Conservation (phyloP, 2,888 invertebrate genomes). For the Eulithis testata region DNA sequence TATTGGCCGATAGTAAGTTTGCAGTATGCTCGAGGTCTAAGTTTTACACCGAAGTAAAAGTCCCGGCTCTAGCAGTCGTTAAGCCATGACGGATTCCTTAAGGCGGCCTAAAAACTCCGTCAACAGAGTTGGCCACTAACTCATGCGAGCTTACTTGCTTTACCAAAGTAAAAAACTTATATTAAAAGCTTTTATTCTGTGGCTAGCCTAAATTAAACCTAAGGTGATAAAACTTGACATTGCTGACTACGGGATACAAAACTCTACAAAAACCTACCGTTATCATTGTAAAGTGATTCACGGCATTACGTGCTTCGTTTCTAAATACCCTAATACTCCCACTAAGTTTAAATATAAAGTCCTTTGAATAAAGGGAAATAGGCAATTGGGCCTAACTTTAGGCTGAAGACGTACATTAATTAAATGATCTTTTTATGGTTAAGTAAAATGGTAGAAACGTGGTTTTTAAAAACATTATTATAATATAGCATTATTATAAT, state of each 20-base stretch:
- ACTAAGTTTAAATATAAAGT: conserved; percentile 29
- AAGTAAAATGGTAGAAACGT: background rate
- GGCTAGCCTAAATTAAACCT: too few relatives aligned
- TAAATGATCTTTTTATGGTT: conserved; percentile 23
- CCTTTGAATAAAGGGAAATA: conserved; percentile 39
- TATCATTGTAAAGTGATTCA: conserved; percentile 22
- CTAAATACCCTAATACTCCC: conserved; percentile 19
- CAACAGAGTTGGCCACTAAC: too few relatives aligned
- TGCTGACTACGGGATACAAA: background rate
- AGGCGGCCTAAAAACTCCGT: too few relatives aligned
- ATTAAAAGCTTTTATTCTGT: too few relatives aligned
- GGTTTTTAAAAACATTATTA: background rate
- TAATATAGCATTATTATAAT: background rate
- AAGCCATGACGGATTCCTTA: too few relatives aligned
- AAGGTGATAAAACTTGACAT: background rate
- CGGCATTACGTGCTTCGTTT: conserved; percentile 30
- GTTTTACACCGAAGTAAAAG: too few relatives aligned
- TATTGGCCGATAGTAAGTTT: too few relatives aligned
- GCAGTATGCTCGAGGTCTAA: too few relatives aligned
- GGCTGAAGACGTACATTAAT: conserved; percentile 25
- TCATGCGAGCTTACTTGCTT: too few relatives aligned
- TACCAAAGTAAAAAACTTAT: too few relatives aligned
- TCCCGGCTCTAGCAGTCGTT: too few relatives aligned
- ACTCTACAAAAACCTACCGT: conserved; percentile 3
- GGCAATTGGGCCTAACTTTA: conserved; percentile 31